A percentile compares a stretch with the other conserved stretches of the same genome.
Conservation (phyloP, 1,140 invertebrate species). For the Drosophila varians region DNA sequence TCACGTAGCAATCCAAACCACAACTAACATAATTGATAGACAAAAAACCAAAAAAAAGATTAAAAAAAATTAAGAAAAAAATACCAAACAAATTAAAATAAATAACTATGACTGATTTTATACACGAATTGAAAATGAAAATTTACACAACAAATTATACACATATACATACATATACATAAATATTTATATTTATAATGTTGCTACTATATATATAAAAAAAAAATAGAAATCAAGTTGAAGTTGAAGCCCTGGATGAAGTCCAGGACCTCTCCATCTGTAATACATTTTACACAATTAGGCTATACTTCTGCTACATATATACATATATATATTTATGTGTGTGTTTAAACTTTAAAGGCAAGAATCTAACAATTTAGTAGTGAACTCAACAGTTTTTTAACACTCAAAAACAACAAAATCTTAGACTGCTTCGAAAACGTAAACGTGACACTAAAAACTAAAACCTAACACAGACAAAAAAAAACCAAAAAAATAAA, state of each 20-base stretch:
- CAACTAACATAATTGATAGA: slow-evolving; percentile 60
- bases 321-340: slow-evolving; percentile 46
- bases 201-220: slow-evolving; percentile 68
- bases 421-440: slow-evolving; percentile 82
- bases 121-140: slow-evolving; percentile 66
- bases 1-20: slow-evolving; percentile 46
- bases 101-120: slow-evolving; percentile 80
- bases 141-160: slow-evolving; percentile 73
- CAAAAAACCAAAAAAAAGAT: slow-evolving; percentile 44
- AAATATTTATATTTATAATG: slow-evolving; percentile 72
- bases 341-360: slow-evolving; percentile 60
- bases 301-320: slow-evolving; percentile 36
- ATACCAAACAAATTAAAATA: slow-evolving; percentile 61
- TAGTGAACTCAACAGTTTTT: slow-evolving; percentile 68
- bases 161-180: slow-evolving; percentile 65
- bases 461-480: slow-evolving; percentile 13
- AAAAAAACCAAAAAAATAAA: slow-evolving; percentile 13
- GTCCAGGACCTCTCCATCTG: slow-evolving; percentile 45
- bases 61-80: slow-evolving; percentile 26
- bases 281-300: slow-evolving; percentile 53
- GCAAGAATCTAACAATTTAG: slow-evolving; percentile 20
- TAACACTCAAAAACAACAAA: slow-evolving; percentile 74
- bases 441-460: slow-evolving; percentile 68
- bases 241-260: slow-evolving; percentile 37
- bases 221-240: slow-evolving; percentile 38